A percentile compares a stretch with the other conserved stretches of the same genome.
Conservation (phyloP, 2,113 vertebrate species). For the Ellobius talpinus region DNA sequence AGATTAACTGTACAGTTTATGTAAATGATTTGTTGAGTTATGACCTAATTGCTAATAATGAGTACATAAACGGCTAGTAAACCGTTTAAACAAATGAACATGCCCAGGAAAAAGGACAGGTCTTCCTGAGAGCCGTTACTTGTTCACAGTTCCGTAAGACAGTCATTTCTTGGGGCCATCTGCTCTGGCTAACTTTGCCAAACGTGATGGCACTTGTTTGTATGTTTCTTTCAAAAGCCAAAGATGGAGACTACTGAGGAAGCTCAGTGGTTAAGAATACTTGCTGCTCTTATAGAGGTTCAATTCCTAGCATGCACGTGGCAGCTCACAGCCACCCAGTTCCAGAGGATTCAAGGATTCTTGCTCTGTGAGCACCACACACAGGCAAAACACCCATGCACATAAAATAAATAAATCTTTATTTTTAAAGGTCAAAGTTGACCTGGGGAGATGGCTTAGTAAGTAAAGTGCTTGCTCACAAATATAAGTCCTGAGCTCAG, state of each 20-base stretch:
- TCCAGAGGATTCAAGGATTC: background rate
- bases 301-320: background rate
- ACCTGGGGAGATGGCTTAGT: background rate
- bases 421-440: background rate
- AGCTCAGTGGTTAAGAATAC: background rate
- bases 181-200: background rate
- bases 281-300: background rate
- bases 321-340: background rate
- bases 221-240: background rate
- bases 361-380: background rate
- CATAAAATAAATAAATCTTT: background rate
- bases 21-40: conserved; percentile 24
- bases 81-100: background rate
- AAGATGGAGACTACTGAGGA: background rate
- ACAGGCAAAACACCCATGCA: background rate
- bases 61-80: background rate
- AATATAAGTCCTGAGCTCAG: background rate
- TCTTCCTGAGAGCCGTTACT: background rate
- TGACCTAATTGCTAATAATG: background rate
- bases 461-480: background rate
- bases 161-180: conserved; percentile 8
- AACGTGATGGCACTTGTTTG: background rate
- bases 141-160: background rate
- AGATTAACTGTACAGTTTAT: background rate
- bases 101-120: background rate